Percentiles rank a stretch among this genome's conserved stretches.
Conservation (phyloP, 2,797 vertebrate species). For the Falco concolor region DNA sequence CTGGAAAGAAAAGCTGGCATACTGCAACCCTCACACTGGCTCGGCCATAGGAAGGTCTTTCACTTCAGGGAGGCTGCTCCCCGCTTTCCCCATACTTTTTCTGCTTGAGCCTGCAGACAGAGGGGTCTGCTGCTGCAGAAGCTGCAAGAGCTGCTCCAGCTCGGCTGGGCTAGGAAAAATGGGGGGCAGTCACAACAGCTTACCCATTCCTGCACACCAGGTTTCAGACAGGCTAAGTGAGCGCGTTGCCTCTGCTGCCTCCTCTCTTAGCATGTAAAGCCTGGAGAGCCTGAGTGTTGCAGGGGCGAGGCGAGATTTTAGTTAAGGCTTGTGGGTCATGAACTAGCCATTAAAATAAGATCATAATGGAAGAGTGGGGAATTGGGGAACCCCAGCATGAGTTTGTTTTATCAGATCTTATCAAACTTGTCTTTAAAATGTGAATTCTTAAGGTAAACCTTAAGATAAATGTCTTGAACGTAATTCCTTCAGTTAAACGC, state of each 20-base stretch:
- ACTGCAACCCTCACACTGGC: background rate
- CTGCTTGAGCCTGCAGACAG: accelerated
- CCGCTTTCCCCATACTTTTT: accelerated
- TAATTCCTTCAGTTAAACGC: background rate
- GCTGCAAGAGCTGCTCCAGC: accelerated
- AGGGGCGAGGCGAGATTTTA: background rate
- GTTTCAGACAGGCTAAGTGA: background rate
- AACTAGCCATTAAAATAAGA: background rate
- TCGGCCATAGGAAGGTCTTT: background rate
- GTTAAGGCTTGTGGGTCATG: background rate
- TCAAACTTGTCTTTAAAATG: background rate
- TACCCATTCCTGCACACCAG: background rate
- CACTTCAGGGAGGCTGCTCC: background rate
- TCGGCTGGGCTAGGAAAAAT: background rate
- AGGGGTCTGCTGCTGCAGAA: background rate
- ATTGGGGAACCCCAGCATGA: accelerated
- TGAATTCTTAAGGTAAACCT: background rate
- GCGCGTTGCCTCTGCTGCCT: background rate
- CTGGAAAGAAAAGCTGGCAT: background rate
- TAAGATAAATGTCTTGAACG: background rate
- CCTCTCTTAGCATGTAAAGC: background rate
- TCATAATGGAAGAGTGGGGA: background rate
- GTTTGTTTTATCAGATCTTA: background rate
- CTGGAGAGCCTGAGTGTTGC: background rate
- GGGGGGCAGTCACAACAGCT: background rate